A percentile compares a stretch with the other conserved stretches of the same genome.
Conservation (phyloP, 2,888 invertebrate genomes). For the Tetropium fuscum region DNA sequence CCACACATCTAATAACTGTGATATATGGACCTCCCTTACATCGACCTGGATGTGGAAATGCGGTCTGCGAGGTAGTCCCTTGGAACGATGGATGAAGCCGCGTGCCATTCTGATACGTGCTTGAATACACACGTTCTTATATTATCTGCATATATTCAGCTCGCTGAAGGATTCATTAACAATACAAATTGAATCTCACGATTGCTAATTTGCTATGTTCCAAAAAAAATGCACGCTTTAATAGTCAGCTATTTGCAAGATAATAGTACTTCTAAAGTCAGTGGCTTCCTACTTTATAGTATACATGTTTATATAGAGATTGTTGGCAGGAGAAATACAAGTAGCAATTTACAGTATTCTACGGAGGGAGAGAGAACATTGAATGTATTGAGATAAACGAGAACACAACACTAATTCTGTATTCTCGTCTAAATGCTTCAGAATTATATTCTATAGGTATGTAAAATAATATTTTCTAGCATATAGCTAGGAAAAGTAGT, state of each 20-base stretch:
- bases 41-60: slow-evolving; percentile 31
- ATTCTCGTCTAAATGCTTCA: no score
- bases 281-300: not conserved
- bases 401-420: no score
- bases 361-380: no score
- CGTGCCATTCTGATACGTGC: slow-evolving; percentile 40
- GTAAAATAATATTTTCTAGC: no score
- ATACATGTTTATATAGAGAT: no score
- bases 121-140: slow-evolving; percentile 39
- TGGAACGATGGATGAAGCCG: slow-evolving; percentile 35
- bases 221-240: slow-evolving; percentile 6
- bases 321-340: no score
- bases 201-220: slow-evolving; percentile 42
- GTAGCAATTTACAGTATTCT: no score
- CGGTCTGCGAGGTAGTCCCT: slow-evolving; percentile 30
- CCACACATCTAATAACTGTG: no score
- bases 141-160: slow-evolving; percentile 39
- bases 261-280: slow-evolving; percentile 2
- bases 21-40: slow-evolving; percentile 23
- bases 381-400: no score
- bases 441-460: no score
- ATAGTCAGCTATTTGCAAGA: slow-evolving; percentile 7
- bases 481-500: no score
- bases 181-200: slow-evolving; percentile 51
- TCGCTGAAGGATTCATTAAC: slow-evolving; percentile 49